Evolutionary conservation across 2,113 vertebrate species (phyloP), one percentile per base, ranked within the genome.

Genomic region (Mus spicilegus): DNA sequence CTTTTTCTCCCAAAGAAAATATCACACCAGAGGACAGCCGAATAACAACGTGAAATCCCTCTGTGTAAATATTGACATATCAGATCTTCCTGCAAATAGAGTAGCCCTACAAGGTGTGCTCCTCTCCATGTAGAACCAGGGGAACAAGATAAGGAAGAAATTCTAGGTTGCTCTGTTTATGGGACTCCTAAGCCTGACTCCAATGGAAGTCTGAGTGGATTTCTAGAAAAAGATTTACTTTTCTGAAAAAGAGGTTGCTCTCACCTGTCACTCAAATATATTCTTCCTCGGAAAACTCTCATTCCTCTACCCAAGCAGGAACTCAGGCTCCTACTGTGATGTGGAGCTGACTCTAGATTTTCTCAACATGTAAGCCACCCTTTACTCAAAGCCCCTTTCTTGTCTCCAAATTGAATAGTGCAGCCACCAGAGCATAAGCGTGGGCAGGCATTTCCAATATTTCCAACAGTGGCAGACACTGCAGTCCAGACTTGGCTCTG

Each of bases 31-130:
- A 63, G n/a, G 22, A 78, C 63, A 49, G 63, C 7, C 77, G 24
- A 28, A n/a, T 69, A 75, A 82, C 56, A 93, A 67, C 16, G 7
- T 70, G 75, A 89, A 87, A 87, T 90, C 51, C 73, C 80, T 86
- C 46, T 42, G 76, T 77, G 70, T 92, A 90, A 90, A 96, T 95
- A 94, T 75, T 94, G 89, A 94, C 63, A 4, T 33, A 70, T 54
- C 46, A 65, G 86, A 87, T 86, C 81, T 92, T 85, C 61, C 75
- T 84, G 81, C 58, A 87, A 85, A 58, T 56, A 67, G 73, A 94
- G 54, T 5, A 56, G 26, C 46, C 58, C 69, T 30, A 42, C n/a
- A 39, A 77, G 70, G 33, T 51, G 24, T 4, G 11, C 36, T 90
- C 61, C 94, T 33, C 58, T 92, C 28, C 81, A 10, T 51, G n/a